Evolutionary conservation across 2,888 invertebrate species (phyloP), one percentile per base, ranked within the genome.

Genomic region (Diaprepes abbreviatus): DNA sequence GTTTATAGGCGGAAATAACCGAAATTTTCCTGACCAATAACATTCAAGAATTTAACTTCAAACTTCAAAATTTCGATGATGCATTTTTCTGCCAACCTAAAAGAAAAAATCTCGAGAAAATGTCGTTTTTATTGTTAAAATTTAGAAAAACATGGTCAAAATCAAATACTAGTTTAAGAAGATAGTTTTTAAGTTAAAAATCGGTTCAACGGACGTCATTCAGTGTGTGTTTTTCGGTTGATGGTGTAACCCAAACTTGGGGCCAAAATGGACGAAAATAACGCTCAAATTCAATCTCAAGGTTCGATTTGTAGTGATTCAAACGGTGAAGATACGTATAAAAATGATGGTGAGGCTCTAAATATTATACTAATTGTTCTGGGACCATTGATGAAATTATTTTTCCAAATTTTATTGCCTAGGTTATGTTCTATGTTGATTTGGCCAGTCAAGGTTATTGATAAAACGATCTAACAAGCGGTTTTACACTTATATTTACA

Each of bases 231-330:
- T 69, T 57, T 62, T 48, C 73, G 76, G 75, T 79, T 76, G 79
- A 78, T 81, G 79, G 73, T 79, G 79, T 80, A 80, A 80, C 79
- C 78, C 43, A 72, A 62, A 62, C 48, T 66, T 75, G 77, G 77
- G 77, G 78, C 78, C 82, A 85, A 84, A 83, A 85, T 85, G 84
- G 84, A 84, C 81, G 84, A 82, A 82, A 78, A 78, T 79, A 82
- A 80, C 80, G 81, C 79, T 80, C 81, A 78, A 76, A 81, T 82
- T 74, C 79, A 80, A 70, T 81, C 83, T 67, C 84, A 84, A 78
- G 78, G 80, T 75, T 84, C 84, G 43, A 76, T 83, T 67, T 83
- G 83, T 71, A 84, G 84, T 75, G 84, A 84, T 76, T 83, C 83
- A 12, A 83, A 80, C 66, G 80, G 80, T 33, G 84, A 84, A 59